Percentiles rank a stretch among this genome's conserved stretches.
phyloP scores from a whole-genome alignment of 2,113 vertebrate genomes.

The Apistogramma diplotaenia region DNA sequence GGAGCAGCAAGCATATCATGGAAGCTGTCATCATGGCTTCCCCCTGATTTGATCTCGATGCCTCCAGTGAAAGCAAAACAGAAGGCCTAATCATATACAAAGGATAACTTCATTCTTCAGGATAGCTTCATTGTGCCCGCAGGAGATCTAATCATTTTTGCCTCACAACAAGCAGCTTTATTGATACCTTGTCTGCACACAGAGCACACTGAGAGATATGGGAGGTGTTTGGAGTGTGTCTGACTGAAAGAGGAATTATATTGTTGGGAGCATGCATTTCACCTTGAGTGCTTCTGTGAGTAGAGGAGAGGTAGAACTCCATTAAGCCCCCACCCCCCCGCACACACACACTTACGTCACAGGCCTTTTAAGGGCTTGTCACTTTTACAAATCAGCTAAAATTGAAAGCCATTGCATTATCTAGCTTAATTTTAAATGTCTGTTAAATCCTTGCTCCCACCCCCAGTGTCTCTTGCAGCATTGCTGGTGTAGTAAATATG shows the following conservation, averaged over 20 bases:
- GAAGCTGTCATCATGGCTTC: slow-evolving; percentile 56
- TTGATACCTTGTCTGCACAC: slow-evolving; percentile 65
- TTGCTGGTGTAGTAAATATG: slow-evolving; percentile 72
- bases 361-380: slow-evolving; percentile 77
- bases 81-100: slow-evolving; percentile 69
- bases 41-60: slow-evolving; percentile 61
- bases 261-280: slow-evolving; percentile 76
- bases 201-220: slow-evolving; percentile 56
- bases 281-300: slow-evolving; percentile 76
- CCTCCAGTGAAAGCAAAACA: slow-evolving; percentile 68
- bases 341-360: no score
- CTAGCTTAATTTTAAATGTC: slow-evolving; percentile 82
- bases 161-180: slow-evolving; percentile 69
- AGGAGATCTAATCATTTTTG: slow-evolving; percentile 65
- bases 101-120: slow-evolving; percentile 70
- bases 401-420: slow-evolving; percentile 81
- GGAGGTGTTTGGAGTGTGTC: slow-evolving; percentile 60
- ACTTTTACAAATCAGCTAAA: slow-evolving; percentile 79
- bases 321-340: slow-evolving; percentile 74
- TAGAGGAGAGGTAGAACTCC: slow-evolving; percentile 68
- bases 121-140: slow-evolving; percentile 64
- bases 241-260: slow-evolving; percentile 71
- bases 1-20: slow-evolving; percentile 59
- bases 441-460: slow-evolving; percentile 71
- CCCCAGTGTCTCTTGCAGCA: slow-evolving; percentile 43